A percentile compares a stretch with the other conserved stretches of the same genome.
Evolutionary conservation across 2,113 vertebrate species (phyloP).

Genomic region (Sapayoa aenigma): DNA sequence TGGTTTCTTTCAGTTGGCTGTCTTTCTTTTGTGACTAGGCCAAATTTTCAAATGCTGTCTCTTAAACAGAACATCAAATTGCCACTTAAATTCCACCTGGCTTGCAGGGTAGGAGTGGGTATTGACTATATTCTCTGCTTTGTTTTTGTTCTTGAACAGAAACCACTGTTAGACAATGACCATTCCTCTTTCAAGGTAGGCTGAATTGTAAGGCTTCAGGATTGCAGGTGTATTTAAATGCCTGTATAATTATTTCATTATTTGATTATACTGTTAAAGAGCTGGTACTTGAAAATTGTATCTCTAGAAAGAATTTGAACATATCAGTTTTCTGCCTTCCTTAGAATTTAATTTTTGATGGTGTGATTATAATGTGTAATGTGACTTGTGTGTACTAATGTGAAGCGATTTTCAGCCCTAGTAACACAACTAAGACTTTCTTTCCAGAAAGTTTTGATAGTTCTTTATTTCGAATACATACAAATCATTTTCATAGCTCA

Average conservation of each 20-base stretch:
- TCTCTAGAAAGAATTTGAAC: background rate
- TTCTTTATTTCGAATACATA: background rate
- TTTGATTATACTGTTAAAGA: slow-evolving; percentile 54
- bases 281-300: slow-evolving; percentile 66
- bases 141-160: slow-evolving; percentile 64
- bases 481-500: background rate
- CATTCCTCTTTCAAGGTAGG: slow-evolving; percentile 68
- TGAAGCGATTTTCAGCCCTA: slow-evolving; percentile 11
- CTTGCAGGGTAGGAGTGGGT: slow-evolving; percentile 59
- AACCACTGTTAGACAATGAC: slow-evolving; percentile 63
- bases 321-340: background rate
- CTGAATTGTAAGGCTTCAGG: slow-evolving; percentile 65
- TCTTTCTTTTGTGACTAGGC: slow-evolving; percentile 16
- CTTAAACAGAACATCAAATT: slow-evolving; percentile 56
- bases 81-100: slow-evolving; percentile 55
- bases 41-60: slow-evolving; percentile 66
- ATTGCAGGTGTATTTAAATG: slow-evolving; percentile 40
- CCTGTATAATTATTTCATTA: slow-evolving; percentile 41
- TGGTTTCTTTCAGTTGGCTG: background rate
- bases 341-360: background rate
- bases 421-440: slow-evolving; percentile 10
- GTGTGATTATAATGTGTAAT: slow-evolving; percentile 17
- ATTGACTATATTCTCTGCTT: slow-evolving; percentile 69
- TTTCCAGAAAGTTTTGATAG: background rate
- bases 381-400: slow-evolving; percentile 2